phyloP scores from a whole-genome alignment of 2,797 vertebrate genomes.

The Cyclura pinguis region DNA sequence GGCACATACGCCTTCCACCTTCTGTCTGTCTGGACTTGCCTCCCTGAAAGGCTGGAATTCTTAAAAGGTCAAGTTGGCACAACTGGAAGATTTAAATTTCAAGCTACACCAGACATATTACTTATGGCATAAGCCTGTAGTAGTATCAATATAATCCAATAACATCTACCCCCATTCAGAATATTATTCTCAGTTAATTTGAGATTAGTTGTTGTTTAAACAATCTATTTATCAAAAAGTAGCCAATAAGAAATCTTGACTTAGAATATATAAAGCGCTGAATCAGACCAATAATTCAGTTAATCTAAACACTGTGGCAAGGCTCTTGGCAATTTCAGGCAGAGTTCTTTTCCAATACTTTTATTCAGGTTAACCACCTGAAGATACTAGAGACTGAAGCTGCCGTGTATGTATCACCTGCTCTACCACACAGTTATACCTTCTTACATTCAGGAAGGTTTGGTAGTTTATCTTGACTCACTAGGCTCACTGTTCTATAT shows the following conservation, averaged over 20 bases:
- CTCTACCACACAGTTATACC: background rate
- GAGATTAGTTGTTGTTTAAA: background rate
- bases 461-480: background rate
- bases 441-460: background rate
- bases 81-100: constrained; percentile 26
- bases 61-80: constrained; percentile 39
- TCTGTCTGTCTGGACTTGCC: constrained; percentile 47
- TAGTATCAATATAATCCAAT: constrained; percentile 22
- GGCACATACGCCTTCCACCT: constrained; percentile 17
- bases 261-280: background rate
- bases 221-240: background rate
- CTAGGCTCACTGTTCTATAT: background rate
- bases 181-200: background rate
- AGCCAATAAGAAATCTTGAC: background rate
- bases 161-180: constrained; percentile 13
- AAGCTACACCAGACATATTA: constrained; percentile 8
- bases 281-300: background rate
- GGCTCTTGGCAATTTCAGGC: background rate
- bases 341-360: background rate
- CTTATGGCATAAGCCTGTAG: constrained; percentile 18
- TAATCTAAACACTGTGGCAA: background rate
- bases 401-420: background rate
- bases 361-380: background rate
- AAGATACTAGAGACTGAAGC: background rate
- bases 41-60: constrained; percentile 29